phyloP scores from a whole-genome alignment of 1,140 invertebrate species.

The Maniola jurtina region DNA sequence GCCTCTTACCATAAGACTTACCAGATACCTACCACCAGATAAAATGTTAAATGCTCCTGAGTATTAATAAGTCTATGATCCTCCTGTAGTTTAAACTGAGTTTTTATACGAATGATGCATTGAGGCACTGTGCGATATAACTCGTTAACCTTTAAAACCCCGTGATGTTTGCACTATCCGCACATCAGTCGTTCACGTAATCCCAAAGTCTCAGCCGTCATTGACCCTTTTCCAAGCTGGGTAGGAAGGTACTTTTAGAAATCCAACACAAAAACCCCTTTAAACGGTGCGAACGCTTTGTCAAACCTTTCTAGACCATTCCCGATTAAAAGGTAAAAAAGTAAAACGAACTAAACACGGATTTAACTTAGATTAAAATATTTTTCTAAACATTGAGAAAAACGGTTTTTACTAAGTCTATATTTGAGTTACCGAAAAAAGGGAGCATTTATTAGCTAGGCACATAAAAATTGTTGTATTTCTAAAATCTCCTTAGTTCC shows the following conservation, averaged over 20 bases:
- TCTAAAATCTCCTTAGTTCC: background rate
- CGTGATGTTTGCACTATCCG: conserved; percentile 6
- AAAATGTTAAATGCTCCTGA: no score
- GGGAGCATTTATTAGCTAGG: no score
- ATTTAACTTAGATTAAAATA: background rate
- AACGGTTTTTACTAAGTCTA: no score
- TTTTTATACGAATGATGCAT: background rate
- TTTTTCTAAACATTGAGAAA: no score
- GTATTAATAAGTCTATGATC: no score
- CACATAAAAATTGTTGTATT: background rate
- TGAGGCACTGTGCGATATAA: background rate
- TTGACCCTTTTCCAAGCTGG: background rate
- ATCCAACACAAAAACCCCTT: conserved; percentile 15
- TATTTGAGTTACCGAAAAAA: no score
- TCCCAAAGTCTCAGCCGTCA: background rate
- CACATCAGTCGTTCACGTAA: conserved; percentile 6
- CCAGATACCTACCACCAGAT: no score
- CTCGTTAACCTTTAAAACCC: conserved; percentile 4
- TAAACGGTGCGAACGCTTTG: conserved; percentile 1
- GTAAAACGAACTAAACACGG: background rate
- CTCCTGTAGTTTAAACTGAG: background rate
- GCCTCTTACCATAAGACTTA: no score
- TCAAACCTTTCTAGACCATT: conserved; percentile 5
- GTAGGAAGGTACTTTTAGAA: conserved; percentile 6
- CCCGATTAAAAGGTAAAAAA: background rate